phyloP scores from a whole-genome alignment of 2,888 invertebrate genomes.

The Megastigmus dorsalis region DNA sequence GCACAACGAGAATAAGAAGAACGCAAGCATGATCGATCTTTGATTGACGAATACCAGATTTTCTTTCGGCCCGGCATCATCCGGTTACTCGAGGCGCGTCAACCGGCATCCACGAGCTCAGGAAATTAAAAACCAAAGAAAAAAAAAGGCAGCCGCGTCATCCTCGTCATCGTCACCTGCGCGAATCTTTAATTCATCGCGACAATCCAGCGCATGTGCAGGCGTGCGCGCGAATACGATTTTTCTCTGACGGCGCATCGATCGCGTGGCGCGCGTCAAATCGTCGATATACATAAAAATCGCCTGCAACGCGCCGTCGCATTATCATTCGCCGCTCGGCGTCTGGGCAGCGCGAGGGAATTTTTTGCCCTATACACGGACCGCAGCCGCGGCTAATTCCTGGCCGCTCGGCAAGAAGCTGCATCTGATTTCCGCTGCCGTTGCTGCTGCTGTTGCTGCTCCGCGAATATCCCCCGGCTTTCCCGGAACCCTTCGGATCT shows the following conservation, averaged over 20 bases:
- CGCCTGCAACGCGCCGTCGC: conserved; percentile 1
- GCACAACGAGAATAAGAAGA: conserved; percentile 42
- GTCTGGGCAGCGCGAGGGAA: no score
- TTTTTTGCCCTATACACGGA: no score
- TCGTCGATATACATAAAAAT: conserved; percentile 58
- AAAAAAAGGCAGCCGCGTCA: not conserved
- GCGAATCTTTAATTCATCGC: conserved; percentile 64
- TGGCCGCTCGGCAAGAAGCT: not conserved
- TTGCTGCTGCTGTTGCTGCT: not conserved
- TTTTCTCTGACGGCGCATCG: no score
- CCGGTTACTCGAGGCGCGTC: not conserved
- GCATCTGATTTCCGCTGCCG: not conserved
- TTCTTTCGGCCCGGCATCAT: not conserved
- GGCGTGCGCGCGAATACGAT: no score
- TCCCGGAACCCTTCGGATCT: conserved; percentile 17
- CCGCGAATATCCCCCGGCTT: conserved; percentile 12
- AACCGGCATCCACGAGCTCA: not conserved
- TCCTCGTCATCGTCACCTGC: conserved; percentile 58
- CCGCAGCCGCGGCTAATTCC: not conserved
- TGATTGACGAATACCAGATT: not conserved
- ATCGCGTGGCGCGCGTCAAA: conserved; percentile 62
- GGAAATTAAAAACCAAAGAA: not conserved
- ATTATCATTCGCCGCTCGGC: not conserved
- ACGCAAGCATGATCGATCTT: not conserved
- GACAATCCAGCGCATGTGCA: no score